Evolutionary conservation across 2,113 vertebrate genomes (phyloP), one percentile per base, ranked within the genome.

Genomic region (Delphinus delphis): DNA sequence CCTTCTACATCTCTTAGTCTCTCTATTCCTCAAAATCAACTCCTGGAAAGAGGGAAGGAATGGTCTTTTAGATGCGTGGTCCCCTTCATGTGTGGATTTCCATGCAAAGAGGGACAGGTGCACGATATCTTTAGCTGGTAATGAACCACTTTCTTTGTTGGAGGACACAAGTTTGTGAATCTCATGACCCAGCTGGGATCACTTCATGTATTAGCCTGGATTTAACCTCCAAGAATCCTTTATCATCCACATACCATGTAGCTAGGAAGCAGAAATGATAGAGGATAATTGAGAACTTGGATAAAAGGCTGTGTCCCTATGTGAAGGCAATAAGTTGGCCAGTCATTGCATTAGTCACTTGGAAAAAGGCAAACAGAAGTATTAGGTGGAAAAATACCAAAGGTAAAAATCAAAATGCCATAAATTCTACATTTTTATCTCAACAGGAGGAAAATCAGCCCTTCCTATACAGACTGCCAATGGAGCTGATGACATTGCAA

Each of bases 161-260:
- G 26, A 44, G 25, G 5, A 86, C 25, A 47, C 3, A 41, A 50
- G 33, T 5, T 17, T 31, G 28, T 47, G 13, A 25, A 31, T 2
- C 41, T 13, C 10, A 5, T 65, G 13, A 1, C 20, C 10, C n/a
- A 20, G 12, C 6, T 47, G 26, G 21, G 10, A 26, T 20, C 36
- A 36, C 25, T 63, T 36, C 18, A 58, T 0, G 0, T n/a, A 18
- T 63, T 58, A 38, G 0, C 0, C 28, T 5, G 76, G 4, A 87
- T 65, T 71, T 36, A 36, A 65, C 60, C 36, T 68, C n/a, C 58
- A 86, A 74, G 21, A 79, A 60, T 17, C 12, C 28, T 60, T 67
- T 65, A 3, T 23, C 10, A 55, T 55, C 18, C 25, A 18, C 2
- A 44, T 6, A 20, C 31, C 60, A 28, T 17, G 5, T n/a, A 44